Evolutionary conservation across 1,140 invertebrate species (phyloP), one percentile per base, ranked within the genome.

Genomic region (Scaptomyza graminum): DNA sequence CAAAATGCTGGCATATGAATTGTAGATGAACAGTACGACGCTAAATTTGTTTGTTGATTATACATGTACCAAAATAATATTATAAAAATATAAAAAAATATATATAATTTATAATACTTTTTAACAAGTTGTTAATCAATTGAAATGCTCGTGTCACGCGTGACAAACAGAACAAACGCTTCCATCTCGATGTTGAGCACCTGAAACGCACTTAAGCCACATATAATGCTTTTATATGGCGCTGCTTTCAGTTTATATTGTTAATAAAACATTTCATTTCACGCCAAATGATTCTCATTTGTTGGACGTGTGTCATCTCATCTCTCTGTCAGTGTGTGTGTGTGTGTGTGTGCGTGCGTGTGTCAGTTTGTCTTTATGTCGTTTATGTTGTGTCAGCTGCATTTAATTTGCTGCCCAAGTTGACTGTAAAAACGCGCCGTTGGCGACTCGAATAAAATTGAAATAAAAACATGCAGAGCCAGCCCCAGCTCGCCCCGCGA

Each of bases 181-280:
- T 9, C 13, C 55, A 46, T 46, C 39, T 12, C 41, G 13, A 57
- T 8, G 9, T 1, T 22, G 6, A 12, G 5, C 12, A 47, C 54
- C 11, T 57, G 37, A 57, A 44, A 16, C 22, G 22, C 55, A 44
- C 41, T 34, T 18, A 15, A 31, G 41, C 22, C 41, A 22, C 22
- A 57, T 15, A 31, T 44, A 39, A 28, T 28, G 39, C 13, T 18
- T 57, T 57, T 28, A 13, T 49, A 39, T 12, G 7, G 11, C 31
- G n/a, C 25, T 16, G 43, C 18, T n/a, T 44, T 66, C 55, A 28
- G 37, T 54, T 12, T 25, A 13, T 55, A 52, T 44, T 57, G 54
- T 60, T 74, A 76, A 83, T 83, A 84, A 84, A 83, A 83, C 62
- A 84, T 83, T 79, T 83, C 72, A 83, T 85, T 84, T 79, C 49